These are phyloP conservation scores for Stenotaenia linearis DNA, from an alignment of 2,888 invertebrate species.

Conservation along the genomic window DNA sequence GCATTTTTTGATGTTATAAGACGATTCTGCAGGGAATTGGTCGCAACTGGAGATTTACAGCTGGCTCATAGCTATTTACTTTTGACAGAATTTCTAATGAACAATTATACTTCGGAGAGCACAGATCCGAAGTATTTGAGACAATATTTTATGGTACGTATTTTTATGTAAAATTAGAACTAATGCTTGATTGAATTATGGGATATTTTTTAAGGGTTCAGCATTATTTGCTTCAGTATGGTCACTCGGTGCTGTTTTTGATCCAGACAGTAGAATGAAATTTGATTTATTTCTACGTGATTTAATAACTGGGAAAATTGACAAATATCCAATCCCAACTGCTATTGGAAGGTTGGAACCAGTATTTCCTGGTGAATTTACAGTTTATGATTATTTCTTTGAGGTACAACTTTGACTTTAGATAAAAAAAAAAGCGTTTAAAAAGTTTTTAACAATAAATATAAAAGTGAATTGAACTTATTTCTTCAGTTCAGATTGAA, in stretches of 20 bases:
- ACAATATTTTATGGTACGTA: background rate
- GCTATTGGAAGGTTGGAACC: conserved; percentile 64
- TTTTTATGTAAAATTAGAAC: too few species aligned
- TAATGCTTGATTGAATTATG: background rate
- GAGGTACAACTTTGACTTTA: conserved; percentile 46
- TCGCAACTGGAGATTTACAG: conserved; percentile 20
- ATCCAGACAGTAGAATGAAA: conserved; percentile 64
- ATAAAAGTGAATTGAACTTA: background rate
- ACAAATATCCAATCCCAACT: conserved; percentile 55
- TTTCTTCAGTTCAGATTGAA: conserved; percentile 60
- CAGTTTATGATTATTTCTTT: conserved; percentile 74
- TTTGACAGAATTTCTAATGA: background rate
- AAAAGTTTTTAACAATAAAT: too few species aligned
- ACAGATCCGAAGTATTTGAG: background rate
- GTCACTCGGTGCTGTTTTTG: conserved; percentile 77
- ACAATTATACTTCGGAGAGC: background rate
- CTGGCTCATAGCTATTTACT: background rate
- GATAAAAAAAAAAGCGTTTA: too few species aligned
- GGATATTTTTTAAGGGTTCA: conserved; percentile 55
- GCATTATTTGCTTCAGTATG: conserved; percentile 70
- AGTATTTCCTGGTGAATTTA: conserved; percentile 65
- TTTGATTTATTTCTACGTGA: conserved; percentile 68
- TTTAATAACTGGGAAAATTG: conserved; percentile 39
- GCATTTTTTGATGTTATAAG: background rate
- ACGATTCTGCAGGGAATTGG: background rate